Base-by-base conservation (phyloP, 2,113 vertebrate genomes). In the Pogonocichla stellata region DNA sequence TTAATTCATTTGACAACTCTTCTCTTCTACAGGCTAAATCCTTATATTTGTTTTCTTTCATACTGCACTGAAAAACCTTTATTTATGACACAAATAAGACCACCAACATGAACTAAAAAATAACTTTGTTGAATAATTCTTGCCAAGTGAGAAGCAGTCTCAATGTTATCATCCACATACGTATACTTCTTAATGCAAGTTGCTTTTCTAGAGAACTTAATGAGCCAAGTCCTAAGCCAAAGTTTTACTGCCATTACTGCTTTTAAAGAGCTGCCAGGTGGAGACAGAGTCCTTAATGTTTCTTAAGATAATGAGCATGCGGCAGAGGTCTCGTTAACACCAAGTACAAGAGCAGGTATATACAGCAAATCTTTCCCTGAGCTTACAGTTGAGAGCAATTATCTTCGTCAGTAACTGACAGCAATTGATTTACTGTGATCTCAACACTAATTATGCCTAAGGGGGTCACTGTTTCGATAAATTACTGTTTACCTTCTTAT, bases 331-430 rank as follows among this genome's bases (percentile, higher is more conserved):
- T 71, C 73, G 36, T 65, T 36, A 84, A 81, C 61, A 71, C 8
- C 17, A 75, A 77, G 28, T 85, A 71, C 9, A 93, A 57, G 40
- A 87, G 4, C 74, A 65, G 43, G n/a, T 75, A 88, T 80, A 86
- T 57, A 92, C 9, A 57, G 62, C 28, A 80, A 65, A 65, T 18
- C 19, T 80, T 48, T 65, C 61, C 66, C 81, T 14, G 10, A 88
- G 77, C 62, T 92, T 87, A 66, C 64, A 84, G 62, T 20, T 61
- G 47, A 93, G 61, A 75, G 58, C 50, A 86, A 93, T 94, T 86
- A 77, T 54, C 57, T 93, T 85, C 65, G 78, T 69, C 74, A 92
- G 88, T 51, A 88, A 67, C 66, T 90, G 88, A 85, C 43, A 93
- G 53, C 14, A 94, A 94, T 8, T 80, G 66, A 92, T 93, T 82